Conservation (phyloP, 2,797 vertebrate species). For the Eulemur coronatus region DNA sequence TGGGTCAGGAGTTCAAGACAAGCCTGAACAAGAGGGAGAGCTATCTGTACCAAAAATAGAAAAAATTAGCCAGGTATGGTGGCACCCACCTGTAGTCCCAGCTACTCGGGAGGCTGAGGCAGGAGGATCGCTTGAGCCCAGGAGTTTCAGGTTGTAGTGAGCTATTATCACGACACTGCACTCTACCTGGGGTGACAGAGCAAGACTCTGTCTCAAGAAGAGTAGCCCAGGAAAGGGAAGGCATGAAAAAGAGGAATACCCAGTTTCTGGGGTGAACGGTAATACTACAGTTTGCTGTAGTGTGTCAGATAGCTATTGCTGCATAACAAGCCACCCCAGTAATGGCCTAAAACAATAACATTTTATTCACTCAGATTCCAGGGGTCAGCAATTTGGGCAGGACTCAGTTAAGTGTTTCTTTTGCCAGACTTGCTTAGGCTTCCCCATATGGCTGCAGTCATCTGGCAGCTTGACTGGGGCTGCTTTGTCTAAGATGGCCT, state of each 20-base stretch:
- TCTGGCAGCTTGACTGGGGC: not conserved
- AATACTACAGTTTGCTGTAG: not conserved
- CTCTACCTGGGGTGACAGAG: too few species aligned
- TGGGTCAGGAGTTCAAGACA: too few species aligned
- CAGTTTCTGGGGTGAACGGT: not conserved
- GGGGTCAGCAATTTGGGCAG: not conserved
- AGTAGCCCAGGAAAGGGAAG: not conserved
- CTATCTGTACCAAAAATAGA: too few species aligned
- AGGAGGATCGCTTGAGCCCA: too few species aligned
- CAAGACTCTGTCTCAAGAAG: too few species aligned
- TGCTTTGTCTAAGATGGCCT: not conserved
- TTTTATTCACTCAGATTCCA: not conserved
- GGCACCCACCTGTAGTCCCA: too few species aligned
- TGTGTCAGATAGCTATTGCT: not conserved
- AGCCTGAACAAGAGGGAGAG: too few species aligned
- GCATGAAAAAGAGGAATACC: not conserved
- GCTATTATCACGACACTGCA: too few species aligned
- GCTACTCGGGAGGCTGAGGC: too few species aligned
- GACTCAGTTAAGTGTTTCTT: not conserved
- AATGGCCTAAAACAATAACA: not conserved
- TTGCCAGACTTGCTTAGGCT: not conserved
- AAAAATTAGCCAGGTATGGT: too few species aligned
- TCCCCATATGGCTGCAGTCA: not conserved
- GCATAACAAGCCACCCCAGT: not conserved
- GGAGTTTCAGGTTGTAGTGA: too few species aligned